A percentile compares a stretch with the other conserved stretches of the same genome.
Conservation (phyloP, 2,797 vertebrate genomes). For the Nyctalus aviator region DNA sequence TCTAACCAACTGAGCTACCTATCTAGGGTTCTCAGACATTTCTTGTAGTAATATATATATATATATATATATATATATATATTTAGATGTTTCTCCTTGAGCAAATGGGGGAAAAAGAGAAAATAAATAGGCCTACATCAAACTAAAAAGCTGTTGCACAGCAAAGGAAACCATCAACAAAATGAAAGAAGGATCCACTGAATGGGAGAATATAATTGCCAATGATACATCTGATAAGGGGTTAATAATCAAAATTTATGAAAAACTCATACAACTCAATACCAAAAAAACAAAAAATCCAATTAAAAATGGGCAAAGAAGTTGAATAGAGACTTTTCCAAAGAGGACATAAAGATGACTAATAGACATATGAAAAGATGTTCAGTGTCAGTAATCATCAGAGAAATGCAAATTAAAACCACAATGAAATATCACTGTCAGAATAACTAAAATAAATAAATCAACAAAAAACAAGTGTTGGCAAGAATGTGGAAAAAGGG, state of each 20-base stretch:
- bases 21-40: not conserved
- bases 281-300: no score
- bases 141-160: not conserved
- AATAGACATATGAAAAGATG: no score
- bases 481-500: not conserved
- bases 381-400: no score
- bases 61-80: no score
- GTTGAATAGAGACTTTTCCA: no score
- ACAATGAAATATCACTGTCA: not conserved
- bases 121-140: not conserved
- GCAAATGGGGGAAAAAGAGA: not conserved
- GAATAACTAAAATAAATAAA: not conserved
- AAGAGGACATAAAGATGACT: no score
- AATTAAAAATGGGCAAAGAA: no score
- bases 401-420: not conserved
- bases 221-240: not conserved
- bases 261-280: no score
- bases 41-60: not conserved
- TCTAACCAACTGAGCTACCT: not conserved
- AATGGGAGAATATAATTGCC: not conserved
- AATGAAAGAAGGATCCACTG: not conserved
- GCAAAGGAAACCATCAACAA: not conserved
- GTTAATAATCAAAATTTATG: no score
- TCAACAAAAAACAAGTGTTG: not conserved
- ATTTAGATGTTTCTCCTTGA: not conserved